These are phyloP conservation scores for Mylabris phalerata DNA, from an alignment of 1,140 invertebrate genomes.

Conservation along the genomic window DNA sequence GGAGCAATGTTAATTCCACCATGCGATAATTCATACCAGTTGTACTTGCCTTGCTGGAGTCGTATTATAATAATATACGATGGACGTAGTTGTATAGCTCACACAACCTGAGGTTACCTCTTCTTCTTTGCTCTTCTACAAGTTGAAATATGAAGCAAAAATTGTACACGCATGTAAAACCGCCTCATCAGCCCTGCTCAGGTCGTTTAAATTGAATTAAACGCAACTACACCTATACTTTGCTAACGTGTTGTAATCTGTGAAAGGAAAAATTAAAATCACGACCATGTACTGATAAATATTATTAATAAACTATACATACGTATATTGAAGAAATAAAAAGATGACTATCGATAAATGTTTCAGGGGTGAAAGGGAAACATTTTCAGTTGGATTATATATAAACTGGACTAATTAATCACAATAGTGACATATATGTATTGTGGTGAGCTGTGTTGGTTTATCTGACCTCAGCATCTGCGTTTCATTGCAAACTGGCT, in stretches of 20 bases:
- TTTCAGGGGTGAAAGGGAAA: too few species aligned
- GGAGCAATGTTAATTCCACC: conserved; percentile 29
- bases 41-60: conserved; percentile 27
- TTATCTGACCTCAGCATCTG: conserved; percentile 20
- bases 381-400: too few species aligned
- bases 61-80: conserved; percentile 30
- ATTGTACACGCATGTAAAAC: conserved; percentile 19
- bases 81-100: conserved; percentile 16
- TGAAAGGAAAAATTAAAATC: too few species aligned
- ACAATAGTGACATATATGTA: conserved; percentile 14
- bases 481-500: conserved; percentile 29
- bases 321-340: too few species aligned
- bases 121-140: background rate
- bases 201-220: too few species aligned
- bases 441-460: conserved; percentile 6
- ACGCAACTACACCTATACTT: too few species aligned
- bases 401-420: conserved; percentile 14
- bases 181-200: conserved; percentile 9
- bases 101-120: background rate
- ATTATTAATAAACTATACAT: too few species aligned
- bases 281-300: too few species aligned
- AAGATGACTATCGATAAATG: too few species aligned
- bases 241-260: too few species aligned
- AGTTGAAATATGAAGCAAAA: conserved; percentile 21
- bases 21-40: conserved; percentile 31